Evolutionary conservation across 23 tunicate species (phyloP).

Genomic region (Ascidia mentula): DNA sequence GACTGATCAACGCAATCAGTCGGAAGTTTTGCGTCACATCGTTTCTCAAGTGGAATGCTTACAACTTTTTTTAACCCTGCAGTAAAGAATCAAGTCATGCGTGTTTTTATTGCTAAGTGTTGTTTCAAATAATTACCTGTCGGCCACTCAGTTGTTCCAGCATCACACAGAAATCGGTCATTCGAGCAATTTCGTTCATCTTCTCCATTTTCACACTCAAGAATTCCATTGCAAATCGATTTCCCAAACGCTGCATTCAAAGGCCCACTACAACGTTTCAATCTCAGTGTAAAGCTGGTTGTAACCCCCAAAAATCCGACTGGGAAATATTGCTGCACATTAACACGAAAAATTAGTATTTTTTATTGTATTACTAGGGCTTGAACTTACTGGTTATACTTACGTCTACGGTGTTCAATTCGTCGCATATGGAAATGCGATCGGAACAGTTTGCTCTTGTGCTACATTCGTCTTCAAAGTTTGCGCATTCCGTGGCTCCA

Average conservation of each 20-base stretch:
- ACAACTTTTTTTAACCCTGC: slow-evolving; percentile 13
- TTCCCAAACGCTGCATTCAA: not conserved
- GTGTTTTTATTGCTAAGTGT: too few species aligned
- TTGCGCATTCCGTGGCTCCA: not conserved
- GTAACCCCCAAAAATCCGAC: not conserved
- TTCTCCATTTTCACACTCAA: slow-evolving; percentile 24
- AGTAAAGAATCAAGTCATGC: too few species aligned
- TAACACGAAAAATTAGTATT: too few species aligned
- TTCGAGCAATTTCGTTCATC: slow-evolving; percentile 30
- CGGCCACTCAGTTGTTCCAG: slow-evolving; percentile 14
- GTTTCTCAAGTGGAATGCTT: slow-evolving; percentile 16
- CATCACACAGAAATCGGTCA: slow-evolving; percentile 25
- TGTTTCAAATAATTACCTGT: slow-evolving; percentile 7
- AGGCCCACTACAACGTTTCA: not conserved
- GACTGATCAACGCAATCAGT: slow-evolving; percentile 36
- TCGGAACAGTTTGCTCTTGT: slow-evolving; percentile 13
- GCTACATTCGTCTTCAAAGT: slow-evolving; percentile 16
- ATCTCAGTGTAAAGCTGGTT: too few species aligned
- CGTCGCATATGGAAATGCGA: not conserved
- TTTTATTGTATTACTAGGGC: too few species aligned
- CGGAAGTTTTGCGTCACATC: slow-evolving; percentile 16
- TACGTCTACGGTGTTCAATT: too few species aligned
- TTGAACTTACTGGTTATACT: too few species aligned
- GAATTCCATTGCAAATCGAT: slow-evolving; percentile 43
- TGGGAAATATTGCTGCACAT: too few species aligned